Evolutionary conservation across 1,140 invertebrate species (phyloP), one percentile per base, ranked within the genome.

Genomic region (Trichogramma pretiosum): DNA sequence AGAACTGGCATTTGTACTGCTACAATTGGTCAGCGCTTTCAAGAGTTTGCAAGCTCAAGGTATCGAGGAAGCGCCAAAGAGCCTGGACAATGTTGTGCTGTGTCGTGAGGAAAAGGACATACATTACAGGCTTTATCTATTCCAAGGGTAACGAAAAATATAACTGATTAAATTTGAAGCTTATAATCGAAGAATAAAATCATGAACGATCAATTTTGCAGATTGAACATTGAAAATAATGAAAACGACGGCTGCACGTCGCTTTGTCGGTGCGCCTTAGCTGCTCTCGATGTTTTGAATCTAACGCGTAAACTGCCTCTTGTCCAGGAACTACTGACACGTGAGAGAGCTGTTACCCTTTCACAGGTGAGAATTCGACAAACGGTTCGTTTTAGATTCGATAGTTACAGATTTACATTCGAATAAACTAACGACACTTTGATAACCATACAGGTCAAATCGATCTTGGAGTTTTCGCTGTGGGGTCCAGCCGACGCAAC

Each of bases 31-130:
- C 2, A 86, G 85, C 50, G 83, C 83, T 0, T 65, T 90, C 33
- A 90, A 89, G 61, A 81, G 80, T 57, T 71, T 92, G n/a, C 87
- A 90, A 62, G 85, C 85, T 3, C 79, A 86, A 46, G 87, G 87
- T 3, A 79, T 88, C 16, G 87, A 90, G 58, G 84, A 89, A 56
- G 73, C 85, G 11, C 76, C 83, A 0, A 70, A 79, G 19, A 77
- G 76, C 48, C 59, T 89, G 24, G 80, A 77, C 24, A 78, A 81
- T 35, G 79, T 85, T 50, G 73, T 85, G 0, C 70, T 81, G 2
- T 70, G 78, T 39, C 72, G 74, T 39, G 77, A 81, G 30, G 74
- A 79, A 52, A 76, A 79, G 60, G 70, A 78, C 56, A 59, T 74
- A 39, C 75, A 76, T 47, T 79, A 80, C 33, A 70, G 83, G 56